Evolutionary conservation across 2,888 invertebrate species (phyloP), one percentile per base, ranked within the genome.

Genomic region (Diachrysia chrysitis): DNA sequence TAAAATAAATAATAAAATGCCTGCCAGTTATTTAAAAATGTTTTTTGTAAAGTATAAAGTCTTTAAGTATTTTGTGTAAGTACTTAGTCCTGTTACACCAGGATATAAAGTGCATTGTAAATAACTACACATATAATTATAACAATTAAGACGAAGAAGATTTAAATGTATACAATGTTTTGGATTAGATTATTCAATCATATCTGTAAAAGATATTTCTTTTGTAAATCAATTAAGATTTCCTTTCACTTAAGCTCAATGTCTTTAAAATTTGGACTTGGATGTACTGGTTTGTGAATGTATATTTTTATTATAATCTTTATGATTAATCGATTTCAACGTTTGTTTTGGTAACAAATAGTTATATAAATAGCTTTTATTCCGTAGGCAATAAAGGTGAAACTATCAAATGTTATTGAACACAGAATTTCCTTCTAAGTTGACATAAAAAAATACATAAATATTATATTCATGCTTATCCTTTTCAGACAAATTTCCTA

Each of bases 31-130:
- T 25, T 48, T 23, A 10, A 12, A 42, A 55, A 16, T 57, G n/a
- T 54, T 32, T 59, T 35, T 35, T n/a, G 10, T 51, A 29, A 51
- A 16, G 6, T 51, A 29, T 37, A 12, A 56, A 58, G 63, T 32
- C 4, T 54, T 69, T 77, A 76, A 76, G 63, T 79, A 76, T 70
- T 66, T 63, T 61, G 48, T 66, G 63, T 80, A 80, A 78, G 81
- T 80, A 78, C 81, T 69, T 55, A 76, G 67, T 73, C 42, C 66
- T 79, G 14, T 71, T 67, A 73, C 66, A 63, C 73, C 58, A 63
- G 62, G 62, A 54, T 2, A 71, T 62, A 58, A 65, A 74, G 64
- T 79, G 68, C 51, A 71, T 64, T 65, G 55, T 69, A 59, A 65
- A 63, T 63, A 62, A 72, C 58, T 71, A 72, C 32, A 76, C 53